Percentiles rank a stretch among this genome's conserved stretches.
phyloP scores from a whole-genome alignment of 2,113 vertebrate genomes.

The Clinocottus analis region DNA sequence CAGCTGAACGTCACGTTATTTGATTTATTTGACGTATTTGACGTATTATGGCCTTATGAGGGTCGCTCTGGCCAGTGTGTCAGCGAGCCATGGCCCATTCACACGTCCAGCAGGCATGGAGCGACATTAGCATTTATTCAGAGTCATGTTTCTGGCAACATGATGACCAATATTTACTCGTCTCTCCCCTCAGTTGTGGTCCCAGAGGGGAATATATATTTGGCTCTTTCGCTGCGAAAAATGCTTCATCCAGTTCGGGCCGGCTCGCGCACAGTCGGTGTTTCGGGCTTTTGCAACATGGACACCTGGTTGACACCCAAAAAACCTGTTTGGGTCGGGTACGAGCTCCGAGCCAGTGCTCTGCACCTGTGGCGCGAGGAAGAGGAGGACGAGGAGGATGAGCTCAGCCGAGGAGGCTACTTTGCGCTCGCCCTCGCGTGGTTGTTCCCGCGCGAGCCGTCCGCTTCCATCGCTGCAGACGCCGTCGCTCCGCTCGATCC shows the following conservation, averaged over 20 bases:
- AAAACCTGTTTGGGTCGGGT: background rate
- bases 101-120: background rate
- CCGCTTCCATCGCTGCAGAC: constrained; percentile 34
- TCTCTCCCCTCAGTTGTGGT: background rate
- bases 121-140: constrained; percentile 8
- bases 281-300: background rate
- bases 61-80: background rate
- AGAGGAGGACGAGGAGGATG: background rate
- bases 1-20: background rate
- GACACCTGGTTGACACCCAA: background rate
- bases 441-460: constrained; percentile 29
- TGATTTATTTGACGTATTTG: too few species aligned
- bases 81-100: background rate
- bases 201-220: background rate
- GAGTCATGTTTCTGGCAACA: background rate
- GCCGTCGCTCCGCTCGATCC: constrained; percentile 47
- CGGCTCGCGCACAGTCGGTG: background rate
- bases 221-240: background rate
- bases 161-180: background rate
- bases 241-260: background rate
- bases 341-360: background rate
- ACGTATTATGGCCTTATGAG: background rate
- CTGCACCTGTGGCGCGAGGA: background rate
- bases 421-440: constrained; percentile 13
- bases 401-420: background rate